Base-by-base conservation (phyloP, 2,888 invertebrate genomes). In the Lepidocyrtoides sp. region DNA sequence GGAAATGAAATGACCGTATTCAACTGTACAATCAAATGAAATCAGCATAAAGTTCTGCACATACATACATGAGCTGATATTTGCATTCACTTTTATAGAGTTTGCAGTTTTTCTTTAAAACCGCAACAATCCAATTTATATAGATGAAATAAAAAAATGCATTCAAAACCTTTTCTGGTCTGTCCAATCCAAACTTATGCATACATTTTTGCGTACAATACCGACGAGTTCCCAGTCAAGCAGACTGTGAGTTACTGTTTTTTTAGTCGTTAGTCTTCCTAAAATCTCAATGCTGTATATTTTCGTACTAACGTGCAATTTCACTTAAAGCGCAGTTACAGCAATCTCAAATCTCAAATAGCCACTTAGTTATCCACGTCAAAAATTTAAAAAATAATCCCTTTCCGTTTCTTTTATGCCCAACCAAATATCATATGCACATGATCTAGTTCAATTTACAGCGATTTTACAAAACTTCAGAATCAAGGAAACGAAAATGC, bases 51-150 rank as follows among this genome's bases (percentile, higher is more conserved):
- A 48, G 14, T 0, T 60, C 23, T 10, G 17, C 57, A 60, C 60
- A 26, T 60, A 23, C 7, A 29, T 60, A 10, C 17, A 57, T 20
- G 10, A 20, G 57, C n/a, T 14, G 8, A 4, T n/a, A n/a, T 36
- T 36, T 57, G 20, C 2, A 20, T 60, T 32, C 8, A 26, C 32
- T 66, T 66, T 66, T 17, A 26, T 57, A 14, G 4, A 63, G 12
- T 63, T 2, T 32, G 48, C 41, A 72, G 36, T 75, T 69, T 75
- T 75, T 23, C 32, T 8, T 54, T 51, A 54, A 79, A 79, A 79
- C 79, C 54, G 54, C 79, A 79, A 36, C 51, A 79, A 54, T 79
- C 54, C 79, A 79, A 54, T 54, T 79, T 79, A 32, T 29, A 14
- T 79, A 72, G 72, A 44, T 17, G n/a, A n/a, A n/a, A 72, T 72